phyloP scores from a whole-genome alignment of 2,888 invertebrate species.

The Rosalia funebris region DNA sequence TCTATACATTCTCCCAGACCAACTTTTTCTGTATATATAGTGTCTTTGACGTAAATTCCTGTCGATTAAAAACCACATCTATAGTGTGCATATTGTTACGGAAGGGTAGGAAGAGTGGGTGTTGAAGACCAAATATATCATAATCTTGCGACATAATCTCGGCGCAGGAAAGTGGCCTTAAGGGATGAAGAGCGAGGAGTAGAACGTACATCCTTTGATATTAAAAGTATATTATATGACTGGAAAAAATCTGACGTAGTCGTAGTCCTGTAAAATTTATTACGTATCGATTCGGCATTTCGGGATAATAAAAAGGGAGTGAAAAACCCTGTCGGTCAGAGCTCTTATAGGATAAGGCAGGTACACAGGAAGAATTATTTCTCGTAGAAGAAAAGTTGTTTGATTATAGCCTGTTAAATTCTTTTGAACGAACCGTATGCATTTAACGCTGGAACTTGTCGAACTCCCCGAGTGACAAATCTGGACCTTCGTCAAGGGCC shows the following conservation, averaged over 20 bases:
- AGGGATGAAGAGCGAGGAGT: too few species aligned
- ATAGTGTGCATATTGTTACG: too few species aligned
- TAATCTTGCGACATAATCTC: too few species aligned
- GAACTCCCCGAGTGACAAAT: slow-evolving; percentile 48
- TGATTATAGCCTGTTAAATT: slow-evolving; percentile 43
- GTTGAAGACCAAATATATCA: too few species aligned
- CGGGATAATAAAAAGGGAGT: slow-evolving; percentile 8
- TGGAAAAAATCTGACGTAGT: slow-evolving; percentile 4
- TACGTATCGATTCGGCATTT: slow-evolving; percentile 3
- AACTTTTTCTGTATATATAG: too few species aligned
- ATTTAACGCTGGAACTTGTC: slow-evolving; percentile 43
- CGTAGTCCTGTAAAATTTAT: slow-evolving; percentile 9
- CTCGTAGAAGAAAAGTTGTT: slow-evolving; percentile 28
- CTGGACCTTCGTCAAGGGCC: slow-evolving; percentile 48
- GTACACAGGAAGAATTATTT: slow-evolving; percentile 14
- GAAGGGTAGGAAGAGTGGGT: too few species aligned
- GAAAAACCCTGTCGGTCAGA: slow-evolving; percentile 3
- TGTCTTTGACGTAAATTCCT: too few species aligned
- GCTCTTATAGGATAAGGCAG: background rate
- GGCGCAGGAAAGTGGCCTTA: too few species aligned
- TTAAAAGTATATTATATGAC: slow-evolving; percentile 6
- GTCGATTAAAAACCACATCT: too few species aligned
- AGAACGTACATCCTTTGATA: too few species aligned
- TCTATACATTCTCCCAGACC: too few species aligned
- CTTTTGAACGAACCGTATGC: slow-evolving; percentile 43